Evolutionary conservation across 2,113 vertebrate genomes (phyloP).

Genomic region (Tetrao urogallus): DNA sequence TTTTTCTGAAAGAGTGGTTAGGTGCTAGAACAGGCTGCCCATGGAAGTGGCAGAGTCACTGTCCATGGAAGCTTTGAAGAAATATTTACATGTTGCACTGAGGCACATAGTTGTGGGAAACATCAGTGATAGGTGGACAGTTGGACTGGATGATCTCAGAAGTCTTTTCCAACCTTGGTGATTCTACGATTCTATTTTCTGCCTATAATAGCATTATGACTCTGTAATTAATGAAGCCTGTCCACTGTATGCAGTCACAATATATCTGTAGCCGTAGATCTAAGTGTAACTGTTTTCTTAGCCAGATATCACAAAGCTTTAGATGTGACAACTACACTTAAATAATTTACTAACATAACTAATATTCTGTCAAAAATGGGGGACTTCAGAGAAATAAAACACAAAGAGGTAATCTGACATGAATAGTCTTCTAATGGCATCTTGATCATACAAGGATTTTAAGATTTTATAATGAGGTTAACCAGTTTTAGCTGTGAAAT

Average conservation of each 20-base stretch:
- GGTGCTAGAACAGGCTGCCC: too few species aligned
- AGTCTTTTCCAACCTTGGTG: too few species aligned
- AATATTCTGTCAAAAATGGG: background rate
- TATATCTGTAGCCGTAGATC: background rate
- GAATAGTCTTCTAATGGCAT: background rate
- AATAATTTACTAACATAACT: background rate
- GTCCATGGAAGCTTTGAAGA: too few species aligned
- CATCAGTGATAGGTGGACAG: too few species aligned
- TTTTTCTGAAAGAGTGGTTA: too few species aligned
- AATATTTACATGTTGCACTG: too few species aligned
- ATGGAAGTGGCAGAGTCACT: too few species aligned
- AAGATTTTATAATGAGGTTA: background rate
- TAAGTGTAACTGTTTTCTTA: background rate
- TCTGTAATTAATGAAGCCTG: background rate
- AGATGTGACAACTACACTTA: background rate
- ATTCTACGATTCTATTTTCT: background rate
- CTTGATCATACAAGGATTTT: background rate
- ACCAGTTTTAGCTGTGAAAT: background rate
- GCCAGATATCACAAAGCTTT: background rate
- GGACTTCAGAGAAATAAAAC: background rate
- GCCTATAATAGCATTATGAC: background rate
- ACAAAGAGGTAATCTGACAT: background rate
- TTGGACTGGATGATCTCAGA: too few species aligned
- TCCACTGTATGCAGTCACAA: background rate
- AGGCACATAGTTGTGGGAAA: too few species aligned